Base-by-base conservation (phyloP, 2,113 vertebrate genomes). In the Siniperca knerii region DNA sequence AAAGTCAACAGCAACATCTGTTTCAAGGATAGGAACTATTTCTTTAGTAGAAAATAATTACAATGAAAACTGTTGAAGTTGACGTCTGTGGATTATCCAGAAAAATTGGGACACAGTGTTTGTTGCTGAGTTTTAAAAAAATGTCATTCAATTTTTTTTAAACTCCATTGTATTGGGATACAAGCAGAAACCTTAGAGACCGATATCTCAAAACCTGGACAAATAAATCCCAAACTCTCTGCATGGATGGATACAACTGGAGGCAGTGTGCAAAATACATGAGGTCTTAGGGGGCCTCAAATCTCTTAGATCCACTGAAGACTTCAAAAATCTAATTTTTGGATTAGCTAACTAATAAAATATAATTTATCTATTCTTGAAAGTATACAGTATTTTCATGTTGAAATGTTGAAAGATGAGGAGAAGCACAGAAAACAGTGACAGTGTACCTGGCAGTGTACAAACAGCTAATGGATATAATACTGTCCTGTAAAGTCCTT, bases 31-130 rank as follows among this genome's bases (percentile, higher is more conserved):
- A 64, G 6, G 10, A 64, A 55, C 23, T 20, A 48, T 42, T 72
- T 68, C 29, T 44, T 20, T 65, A 25, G 11, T 37, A 25, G 20
- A 48, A 75, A 58, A 46, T 42, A 8, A 52, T 50, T 13, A 6
- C 4, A 44, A 46, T 44, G 35, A 25, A 68, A 82, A 62, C 13
- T 35, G 20, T 66, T 46, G 40, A 69, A 0, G 4, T 20, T n/a
- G 57, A 83, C 15, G 29, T 40, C 44, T 44, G 44, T 23, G 65
- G 65, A 66, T 29, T n/a, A 64, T 29, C 57, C 57, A 74, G 40
- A 35, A 73, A 55, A 52, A 75, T 21, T 54, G 40, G 23, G 64
- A 74, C 21, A 50, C 25, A 5, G 2, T 29, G 20, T 23, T 23
- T 37, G 60, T 29, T 20, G 46, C 46, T 58, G 57, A 58, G 2